phyloP scores from a whole-genome alignment of 2,113 vertebrate species.

The Rhinoptilus africanus region DNA sequence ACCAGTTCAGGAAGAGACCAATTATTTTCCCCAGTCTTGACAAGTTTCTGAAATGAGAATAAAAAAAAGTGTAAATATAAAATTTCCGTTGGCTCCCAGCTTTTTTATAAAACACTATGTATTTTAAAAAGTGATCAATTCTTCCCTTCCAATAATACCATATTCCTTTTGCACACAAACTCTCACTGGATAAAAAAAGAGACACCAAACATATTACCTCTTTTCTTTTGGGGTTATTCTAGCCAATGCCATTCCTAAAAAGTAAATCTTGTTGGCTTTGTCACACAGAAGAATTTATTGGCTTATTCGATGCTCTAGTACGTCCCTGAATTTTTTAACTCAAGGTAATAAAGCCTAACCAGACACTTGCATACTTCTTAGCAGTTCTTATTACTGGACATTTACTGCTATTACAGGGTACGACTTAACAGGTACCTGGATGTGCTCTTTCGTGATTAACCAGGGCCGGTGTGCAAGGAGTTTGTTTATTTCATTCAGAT shows the following conservation, averaged over 20 bases:
- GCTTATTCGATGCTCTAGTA: background rate
- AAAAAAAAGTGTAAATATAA: conserved; percentile 5
- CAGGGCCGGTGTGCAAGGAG: conserved; percentile 85
- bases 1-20: conserved; percentile 87
- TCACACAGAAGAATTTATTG: background rate
- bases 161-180: background rate
- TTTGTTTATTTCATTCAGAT: conserved; percentile 86
- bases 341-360: background rate
- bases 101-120: background rate
- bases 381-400: background rate
- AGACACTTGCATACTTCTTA: background rate
- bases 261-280: background rate
- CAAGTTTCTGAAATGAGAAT: conserved; percentile 80
- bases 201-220: background rate
- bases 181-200: background rate
- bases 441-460: conserved; percentile 86
- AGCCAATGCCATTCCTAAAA: background rate
- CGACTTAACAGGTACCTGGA: conserved; percentile 73
- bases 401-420: background rate
- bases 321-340: background rate
- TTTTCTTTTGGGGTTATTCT: background rate
- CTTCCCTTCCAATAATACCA: background rate
- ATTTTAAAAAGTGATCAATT: background rate
- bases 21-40: conserved; percentile 87
- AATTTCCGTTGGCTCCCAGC: background rate